Evolutionary conservation across 2,113 vertebrate species (phyloP).

Genomic region (Turdus rufiventris): DNA sequence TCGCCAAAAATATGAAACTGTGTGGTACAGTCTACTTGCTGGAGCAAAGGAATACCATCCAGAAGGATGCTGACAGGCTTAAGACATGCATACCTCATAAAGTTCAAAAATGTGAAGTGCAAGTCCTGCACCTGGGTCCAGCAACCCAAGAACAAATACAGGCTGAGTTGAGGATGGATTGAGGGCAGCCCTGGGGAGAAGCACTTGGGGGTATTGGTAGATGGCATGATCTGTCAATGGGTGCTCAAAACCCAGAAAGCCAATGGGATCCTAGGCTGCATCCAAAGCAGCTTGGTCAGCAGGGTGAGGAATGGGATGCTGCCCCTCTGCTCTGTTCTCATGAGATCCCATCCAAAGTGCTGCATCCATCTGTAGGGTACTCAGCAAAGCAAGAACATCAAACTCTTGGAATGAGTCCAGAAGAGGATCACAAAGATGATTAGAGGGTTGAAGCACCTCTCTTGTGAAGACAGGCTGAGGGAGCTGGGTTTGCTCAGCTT

Average conservation of each 20-base stretch:
- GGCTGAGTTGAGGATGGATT: background rate
- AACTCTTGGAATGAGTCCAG: background rate
- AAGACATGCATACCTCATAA: background rate
- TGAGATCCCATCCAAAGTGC: background rate
- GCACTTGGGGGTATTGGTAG: background rate
- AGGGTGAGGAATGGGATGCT: background rate
- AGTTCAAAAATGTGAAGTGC: background rate
- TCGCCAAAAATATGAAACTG: background rate
- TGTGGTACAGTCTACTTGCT: too few relatives aligned
- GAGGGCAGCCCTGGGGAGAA: background rate
- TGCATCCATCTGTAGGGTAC: background rate
- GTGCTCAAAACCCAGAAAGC: background rate
- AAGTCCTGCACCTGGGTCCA: too few relatives aligned
- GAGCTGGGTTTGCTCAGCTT: background rate
- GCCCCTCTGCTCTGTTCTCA: fast-evolving
- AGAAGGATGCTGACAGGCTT: background rate
- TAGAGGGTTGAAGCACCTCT: background rate
- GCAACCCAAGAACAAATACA: background rate
- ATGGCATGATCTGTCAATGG: background rate
- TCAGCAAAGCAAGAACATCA: background rate
- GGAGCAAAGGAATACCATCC: background rate
- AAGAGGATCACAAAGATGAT: background rate
- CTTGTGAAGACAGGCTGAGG: background rate
- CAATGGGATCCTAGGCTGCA: background rate
- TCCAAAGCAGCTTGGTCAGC: background rate